These are phyloP conservation scores for Typhlomys cinereus DNA, from an alignment of 2,113 vertebrate species.

Conservation along the genomic window DNA sequence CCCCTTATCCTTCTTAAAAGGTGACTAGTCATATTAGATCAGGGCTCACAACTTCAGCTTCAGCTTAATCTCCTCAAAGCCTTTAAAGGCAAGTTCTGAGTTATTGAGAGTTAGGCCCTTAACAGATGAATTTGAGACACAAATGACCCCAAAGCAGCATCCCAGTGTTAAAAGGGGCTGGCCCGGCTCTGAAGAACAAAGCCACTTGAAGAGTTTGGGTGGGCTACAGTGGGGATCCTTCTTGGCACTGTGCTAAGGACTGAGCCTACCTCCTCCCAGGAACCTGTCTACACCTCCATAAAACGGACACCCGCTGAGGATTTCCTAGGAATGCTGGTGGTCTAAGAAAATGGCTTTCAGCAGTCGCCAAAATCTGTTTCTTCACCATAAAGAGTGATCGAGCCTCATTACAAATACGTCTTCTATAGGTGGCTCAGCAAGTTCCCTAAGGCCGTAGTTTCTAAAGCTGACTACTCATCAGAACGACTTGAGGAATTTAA, in stretches of 20 bases:
- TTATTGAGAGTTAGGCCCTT: neutral
- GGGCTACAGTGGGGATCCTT: neutral
- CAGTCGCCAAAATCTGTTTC: neutral
- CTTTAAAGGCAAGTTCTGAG: neutral
- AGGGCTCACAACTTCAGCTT: neutral
- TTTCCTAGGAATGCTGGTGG: slow-evolving; percentile 47
- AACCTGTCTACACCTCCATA: neutral
- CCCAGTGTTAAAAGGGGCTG: neutral
- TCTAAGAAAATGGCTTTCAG: slow-evolving; percentile 28
- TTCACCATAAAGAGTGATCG: neutral
- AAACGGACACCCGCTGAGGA: neutral
- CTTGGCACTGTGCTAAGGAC: neutral
- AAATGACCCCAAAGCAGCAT: neutral
- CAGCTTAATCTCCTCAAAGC: slow-evolving; percentile 4
- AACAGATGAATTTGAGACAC: neutral
- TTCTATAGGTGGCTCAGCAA: slow-evolving; percentile 28
- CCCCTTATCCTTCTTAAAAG: neutral
- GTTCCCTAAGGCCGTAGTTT: slow-evolving; percentile 41
- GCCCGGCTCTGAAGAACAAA: neutral
- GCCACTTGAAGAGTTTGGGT: neutral
- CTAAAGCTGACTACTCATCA: slow-evolving; percentile 14
- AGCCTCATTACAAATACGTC: slow-evolving; percentile 49
- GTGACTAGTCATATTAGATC: neutral
- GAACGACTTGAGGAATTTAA: slow-evolving; percentile 41
- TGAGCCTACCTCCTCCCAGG: neutral